phyloP scores from a whole-genome alignment of 1,140 invertebrate genomes.

The Adelges cooleyi region DNA sequence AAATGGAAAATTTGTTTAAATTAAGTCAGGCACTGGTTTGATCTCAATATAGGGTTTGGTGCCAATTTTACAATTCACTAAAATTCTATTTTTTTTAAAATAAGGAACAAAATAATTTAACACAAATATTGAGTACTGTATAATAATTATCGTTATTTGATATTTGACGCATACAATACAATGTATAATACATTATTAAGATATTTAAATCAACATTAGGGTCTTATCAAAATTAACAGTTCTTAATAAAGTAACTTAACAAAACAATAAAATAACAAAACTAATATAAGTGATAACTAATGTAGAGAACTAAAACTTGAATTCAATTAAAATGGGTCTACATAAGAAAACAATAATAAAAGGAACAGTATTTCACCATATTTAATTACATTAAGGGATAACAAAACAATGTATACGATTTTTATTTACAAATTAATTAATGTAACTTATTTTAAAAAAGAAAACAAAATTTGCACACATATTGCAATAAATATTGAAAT shows the following conservation, averaged over 20 bases:
- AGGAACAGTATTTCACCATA: slow-evolving; percentile 14
- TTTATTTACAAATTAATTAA: slow-evolving; percentile 8
- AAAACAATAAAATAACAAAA: slow-evolving; percentile 25
- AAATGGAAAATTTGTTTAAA: too few relatives aligned
- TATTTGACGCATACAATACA: slow-evolving; percentile 28
- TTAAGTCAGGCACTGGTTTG: too few relatives aligned
- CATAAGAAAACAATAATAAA: slow-evolving; percentile 9
- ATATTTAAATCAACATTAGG: slow-evolving; percentile 3
- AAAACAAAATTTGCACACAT: slow-evolving; percentile 9
- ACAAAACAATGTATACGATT: slow-evolving; percentile 3
- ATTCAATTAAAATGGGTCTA: slow-evolving; percentile 1
- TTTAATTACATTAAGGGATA: not conserved
- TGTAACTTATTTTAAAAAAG: not conserved
- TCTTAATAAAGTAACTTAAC: slow-evolving; percentile 19
- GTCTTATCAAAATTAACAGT: slow-evolving; percentile 25
- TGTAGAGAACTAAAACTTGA: slow-evolving; percentile 3
- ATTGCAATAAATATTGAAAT: not conserved
- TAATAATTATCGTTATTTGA: slow-evolving; percentile 22
- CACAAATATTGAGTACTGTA: slow-evolving; percentile 8
- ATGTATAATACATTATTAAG: slow-evolving; percentile 20
- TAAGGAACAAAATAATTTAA: too few relatives aligned
- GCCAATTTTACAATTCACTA: too few relatives aligned
- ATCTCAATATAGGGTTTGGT: too few relatives aligned
- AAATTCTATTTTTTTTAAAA: too few relatives aligned
- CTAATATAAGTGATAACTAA: slow-evolving; percentile 10